Base-by-base conservation (phyloP, 2,888 invertebrate species). In the Panzeria rudis region DNA sequence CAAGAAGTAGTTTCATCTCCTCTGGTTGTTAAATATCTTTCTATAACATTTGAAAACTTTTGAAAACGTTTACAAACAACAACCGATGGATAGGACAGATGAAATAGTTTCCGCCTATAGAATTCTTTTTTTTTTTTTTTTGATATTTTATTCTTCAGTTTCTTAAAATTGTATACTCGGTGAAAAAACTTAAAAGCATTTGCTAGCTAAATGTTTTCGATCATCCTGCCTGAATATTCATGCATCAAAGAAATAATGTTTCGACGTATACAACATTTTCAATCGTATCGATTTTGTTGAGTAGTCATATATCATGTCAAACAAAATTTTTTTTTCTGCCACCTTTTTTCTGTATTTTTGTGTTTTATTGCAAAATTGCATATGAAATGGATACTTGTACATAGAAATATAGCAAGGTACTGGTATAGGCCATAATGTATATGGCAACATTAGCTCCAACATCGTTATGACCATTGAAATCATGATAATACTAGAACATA, bases 251-350 rank as follows among this genome's bases (percentile, higher is more conserved):
- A 54, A 79, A 61, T 66, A 41, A 66, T 61, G 23, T 47, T 52
- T 20, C 17, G 17, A 35, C 44, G 35, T 56, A 66, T 5, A 41
- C 6, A 80, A 76, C 20, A 44, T 41, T 72, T 77, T 73, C 13
- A 73, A 78, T 56, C 61, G 50, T 35, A 73, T 82, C 59, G 50
- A 78, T 85, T 73, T 84, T 29, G 15, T 64, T 41, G 13, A 29
- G n/a, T 77, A 41, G 52, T 59, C 69, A 76, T 84, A 64, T 71
- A 71, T 77, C 77, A 77, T 73, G 44, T 69, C 72, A 15, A 54
- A 62, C 38, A 77, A 73, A 41, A 56, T 62, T 47, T 29, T 75
- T 47, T 35, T 25, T n/a, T n/a, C 20, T 0, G 5, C n/a, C n/a
- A n/a, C n/a, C n/a, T n/a, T n/a, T 41, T 52, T 54, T 5, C 3